These are phyloP conservation scores for Latrodectus hesperus DNA, from an alignment of 2,888 invertebrate species.

Conservation along the genomic window DNA sequence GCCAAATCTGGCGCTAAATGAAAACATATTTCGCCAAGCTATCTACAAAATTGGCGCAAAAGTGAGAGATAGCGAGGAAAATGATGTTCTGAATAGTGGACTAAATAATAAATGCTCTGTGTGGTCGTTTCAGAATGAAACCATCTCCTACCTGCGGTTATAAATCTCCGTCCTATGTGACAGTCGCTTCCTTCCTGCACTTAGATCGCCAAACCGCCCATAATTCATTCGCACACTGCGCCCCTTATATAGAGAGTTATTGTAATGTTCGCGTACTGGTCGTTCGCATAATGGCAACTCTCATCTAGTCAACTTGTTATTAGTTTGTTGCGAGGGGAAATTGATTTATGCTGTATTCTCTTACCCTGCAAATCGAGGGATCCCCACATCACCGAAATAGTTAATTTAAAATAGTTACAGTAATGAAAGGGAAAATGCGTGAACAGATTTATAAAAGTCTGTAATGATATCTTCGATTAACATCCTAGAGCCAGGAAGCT, in stretches of 20 bases:
- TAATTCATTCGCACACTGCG: constrained; percentile 51
- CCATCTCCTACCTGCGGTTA: constrained; percentile 60
- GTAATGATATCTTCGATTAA: too few relatives aligned
- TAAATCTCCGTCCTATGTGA: constrained; percentile 67
- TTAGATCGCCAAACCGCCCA: constrained; percentile 62
- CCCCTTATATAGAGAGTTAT: constrained; percentile 28
- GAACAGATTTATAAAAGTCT: not conserved
- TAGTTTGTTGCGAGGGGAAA: not conserved
- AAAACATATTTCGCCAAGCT: constrained; percentile 24
- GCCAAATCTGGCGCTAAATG: not conserved
- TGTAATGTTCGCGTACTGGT: constrained; percentile 31
- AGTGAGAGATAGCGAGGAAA: constrained; percentile 60
- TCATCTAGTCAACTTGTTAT: not conserved
- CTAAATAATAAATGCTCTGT: constrained; percentile 67
- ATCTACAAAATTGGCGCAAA: constrained; percentile 63
- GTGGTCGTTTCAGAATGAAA: constrained; percentile 65
- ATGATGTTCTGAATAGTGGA: constrained; percentile 63
- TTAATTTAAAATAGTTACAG: not conserved
- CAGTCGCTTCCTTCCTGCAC: constrained; percentile 67
- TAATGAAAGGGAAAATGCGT: not conserved
- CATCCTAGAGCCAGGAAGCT: too few relatives aligned
- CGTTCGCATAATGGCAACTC: not conserved
- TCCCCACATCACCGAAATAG: not conserved
- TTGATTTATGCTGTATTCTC: not conserved
- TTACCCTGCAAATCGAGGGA: not conserved